Percentiles rank a stretch among this genome's conserved stretches.
Conservation (phyloP, 2,888 invertebrate species). For the Isotomurus palustris region DNA sequence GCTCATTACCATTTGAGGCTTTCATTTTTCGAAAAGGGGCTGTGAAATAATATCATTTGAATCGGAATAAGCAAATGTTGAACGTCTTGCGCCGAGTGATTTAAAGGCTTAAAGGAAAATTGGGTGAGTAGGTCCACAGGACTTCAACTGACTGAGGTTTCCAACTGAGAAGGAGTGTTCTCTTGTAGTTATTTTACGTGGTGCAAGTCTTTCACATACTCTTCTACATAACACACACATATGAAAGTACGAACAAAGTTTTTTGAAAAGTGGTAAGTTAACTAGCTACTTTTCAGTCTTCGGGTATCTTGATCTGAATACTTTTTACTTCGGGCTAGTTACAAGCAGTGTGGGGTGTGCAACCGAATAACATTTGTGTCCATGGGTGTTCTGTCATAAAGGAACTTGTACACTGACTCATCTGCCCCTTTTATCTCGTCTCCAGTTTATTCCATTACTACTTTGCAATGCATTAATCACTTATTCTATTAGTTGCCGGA, state of each 20-base stretch:
- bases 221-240: too few relatives aligned
- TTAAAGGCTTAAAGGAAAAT: conserved; percentile 11
- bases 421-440: neutral
- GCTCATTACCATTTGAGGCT: too few relatives aligned
- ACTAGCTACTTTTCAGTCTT: too few relatives aligned
- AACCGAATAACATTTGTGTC: conserved; percentile 7
- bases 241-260: too few relatives aligned
- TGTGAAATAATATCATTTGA: too few relatives aligned
- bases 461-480: neutral
- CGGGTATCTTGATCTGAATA: too few relatives aligned
- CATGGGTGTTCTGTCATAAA: conserved; percentile 7
- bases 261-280: too few relatives aligned
- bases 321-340: too few relatives aligned
- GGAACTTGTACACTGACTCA: neutral
- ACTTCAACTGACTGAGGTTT: neutral
- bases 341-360: neutral
- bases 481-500: neutral
- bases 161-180: neutral
- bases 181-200: too few relatives aligned
- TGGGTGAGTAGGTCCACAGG: conserved; percentile 11
- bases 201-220: too few relatives aligned
- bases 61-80: too few relatives aligned
- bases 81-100: conserved; percentile 7
- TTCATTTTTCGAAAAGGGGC: too few relatives aligned
- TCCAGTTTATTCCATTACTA: neutral